These are phyloP conservation scores for Julus scanicus DNA, from an alignment of 2,888 invertebrate genomes.

Conservation along the genomic window DNA sequence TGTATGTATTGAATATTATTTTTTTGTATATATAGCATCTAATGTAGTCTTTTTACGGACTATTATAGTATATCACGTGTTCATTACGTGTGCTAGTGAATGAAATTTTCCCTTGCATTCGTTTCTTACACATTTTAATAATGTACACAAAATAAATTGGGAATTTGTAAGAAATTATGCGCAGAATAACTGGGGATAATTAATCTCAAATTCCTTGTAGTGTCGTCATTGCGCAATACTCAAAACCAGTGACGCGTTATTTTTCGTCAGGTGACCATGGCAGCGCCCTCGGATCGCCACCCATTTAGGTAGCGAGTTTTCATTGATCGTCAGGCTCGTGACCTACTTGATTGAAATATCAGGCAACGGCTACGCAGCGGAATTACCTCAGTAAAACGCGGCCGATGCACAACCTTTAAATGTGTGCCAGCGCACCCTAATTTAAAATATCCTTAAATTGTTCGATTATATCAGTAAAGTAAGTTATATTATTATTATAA, in stretches of 20 bases:
- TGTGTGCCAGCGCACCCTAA: neutral
- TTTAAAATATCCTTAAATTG: neutral
- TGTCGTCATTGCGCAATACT: slow-evolving; percentile 4
- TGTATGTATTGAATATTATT: no score
- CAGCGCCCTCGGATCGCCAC: neutral
- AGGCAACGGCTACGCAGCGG: neutral
- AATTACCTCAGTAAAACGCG: neutral
- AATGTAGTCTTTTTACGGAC: no score
- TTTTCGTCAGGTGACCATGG: slow-evolving; percentile 20
- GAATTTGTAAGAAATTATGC: neutral
- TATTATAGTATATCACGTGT: no score
- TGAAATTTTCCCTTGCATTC: no score
- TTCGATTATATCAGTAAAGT: neutral
- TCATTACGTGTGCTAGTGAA: no score
- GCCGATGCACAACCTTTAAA: neutral
- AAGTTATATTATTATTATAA: neutral
- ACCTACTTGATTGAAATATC: no score
- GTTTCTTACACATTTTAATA: no score
- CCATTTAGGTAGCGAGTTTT: neutral
- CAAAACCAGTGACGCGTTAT: slow-evolving; percentile 9
- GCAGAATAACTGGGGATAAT: neutral
- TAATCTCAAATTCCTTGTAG: neutral
- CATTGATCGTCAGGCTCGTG: neutral
- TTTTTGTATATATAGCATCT: no score
- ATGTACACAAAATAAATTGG: neutral